phyloP scores from a whole-genome alignment of 2,888 invertebrate species.

The Pammene fasciana region DNA sequence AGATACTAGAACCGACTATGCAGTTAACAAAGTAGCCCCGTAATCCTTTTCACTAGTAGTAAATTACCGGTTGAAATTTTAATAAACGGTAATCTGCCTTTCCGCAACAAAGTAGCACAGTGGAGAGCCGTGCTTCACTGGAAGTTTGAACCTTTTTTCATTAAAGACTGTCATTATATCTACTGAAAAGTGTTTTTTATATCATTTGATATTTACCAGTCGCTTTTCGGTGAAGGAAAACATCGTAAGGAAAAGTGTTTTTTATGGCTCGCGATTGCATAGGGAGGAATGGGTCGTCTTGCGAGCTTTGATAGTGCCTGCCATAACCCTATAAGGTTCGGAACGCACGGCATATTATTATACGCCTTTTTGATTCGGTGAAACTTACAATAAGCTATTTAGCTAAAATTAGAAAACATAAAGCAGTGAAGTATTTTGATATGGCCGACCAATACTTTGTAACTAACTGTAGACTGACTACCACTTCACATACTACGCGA shows the following conservation, averaged over 20 bases:
- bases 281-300: background rate
- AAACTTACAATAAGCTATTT: too few relatives aligned
- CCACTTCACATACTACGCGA: too few relatives aligned
- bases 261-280: too few relatives aligned
- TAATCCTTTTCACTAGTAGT: constrained; percentile 19
- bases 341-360: too few relatives aligned
- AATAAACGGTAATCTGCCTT: constrained; percentile 21
- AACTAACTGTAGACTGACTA: too few relatives aligned
- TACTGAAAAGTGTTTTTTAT: background rate
- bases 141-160: constrained; percentile 5
- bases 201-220: too few relatives aligned
- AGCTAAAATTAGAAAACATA: too few relatives aligned
- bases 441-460: too few relatives aligned
- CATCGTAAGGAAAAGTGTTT: too few relatives aligned
- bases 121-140: constrained; percentile 3
- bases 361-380: too few relatives aligned
- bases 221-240: too few relatives aligned
- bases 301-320: background rate
- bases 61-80: constrained; percentile 19
- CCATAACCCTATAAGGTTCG: background rate
- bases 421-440: too few relatives aligned
- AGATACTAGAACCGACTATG: background rate
- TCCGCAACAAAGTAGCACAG: background rate
- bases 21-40: constrained; percentile 5
- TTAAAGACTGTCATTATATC: constrained; percentile 3